phyloP scores from a whole-genome alignment of 2,888 invertebrate genomes.

The Bimastos eiseni region DNA sequence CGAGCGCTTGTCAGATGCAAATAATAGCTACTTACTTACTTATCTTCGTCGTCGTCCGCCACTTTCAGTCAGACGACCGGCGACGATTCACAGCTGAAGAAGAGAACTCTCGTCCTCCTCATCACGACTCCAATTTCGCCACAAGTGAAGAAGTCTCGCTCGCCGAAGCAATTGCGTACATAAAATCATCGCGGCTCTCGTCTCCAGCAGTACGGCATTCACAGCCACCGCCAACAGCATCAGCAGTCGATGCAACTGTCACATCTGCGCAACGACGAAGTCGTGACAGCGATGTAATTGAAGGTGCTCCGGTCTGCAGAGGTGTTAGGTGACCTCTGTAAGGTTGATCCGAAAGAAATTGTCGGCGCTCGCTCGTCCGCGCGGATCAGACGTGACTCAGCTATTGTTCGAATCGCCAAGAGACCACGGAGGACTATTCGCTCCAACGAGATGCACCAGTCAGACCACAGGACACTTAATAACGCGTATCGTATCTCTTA shows the following conservation, averaged over 20 bases:
- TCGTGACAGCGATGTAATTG: not conserved
- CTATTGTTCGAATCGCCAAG: not conserved
- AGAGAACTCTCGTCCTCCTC: not conserved
- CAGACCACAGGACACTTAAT: not conserved
- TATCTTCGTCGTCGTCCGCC: not conserved
- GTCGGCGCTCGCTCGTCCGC: not conserved
- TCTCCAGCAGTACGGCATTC: not conserved
- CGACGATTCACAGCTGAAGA: not conserved
- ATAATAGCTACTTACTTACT: conserved; percentile 9
- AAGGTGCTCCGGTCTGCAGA: not conserved
- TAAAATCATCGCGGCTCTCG: not conserved
- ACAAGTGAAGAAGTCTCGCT: not conserved
- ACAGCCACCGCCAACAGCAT: not conserved
- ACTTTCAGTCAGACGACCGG: not conserved
- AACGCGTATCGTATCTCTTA: not conserved
- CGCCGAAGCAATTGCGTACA: not conserved
- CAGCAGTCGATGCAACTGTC: not conserved
- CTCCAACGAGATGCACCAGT: not conserved
- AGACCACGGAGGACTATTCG: not conserved
- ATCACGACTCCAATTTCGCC: not conserved
- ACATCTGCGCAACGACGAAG: not conserved
- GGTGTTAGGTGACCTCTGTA: conserved; percentile 3
- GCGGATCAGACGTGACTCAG: not conserved
- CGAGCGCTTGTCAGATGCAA: conserved; percentile 2
- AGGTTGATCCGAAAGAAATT: not conserved